Base-by-base conservation (phyloP, 1,140 invertebrate species). In the Ericerus pela region DNA sequence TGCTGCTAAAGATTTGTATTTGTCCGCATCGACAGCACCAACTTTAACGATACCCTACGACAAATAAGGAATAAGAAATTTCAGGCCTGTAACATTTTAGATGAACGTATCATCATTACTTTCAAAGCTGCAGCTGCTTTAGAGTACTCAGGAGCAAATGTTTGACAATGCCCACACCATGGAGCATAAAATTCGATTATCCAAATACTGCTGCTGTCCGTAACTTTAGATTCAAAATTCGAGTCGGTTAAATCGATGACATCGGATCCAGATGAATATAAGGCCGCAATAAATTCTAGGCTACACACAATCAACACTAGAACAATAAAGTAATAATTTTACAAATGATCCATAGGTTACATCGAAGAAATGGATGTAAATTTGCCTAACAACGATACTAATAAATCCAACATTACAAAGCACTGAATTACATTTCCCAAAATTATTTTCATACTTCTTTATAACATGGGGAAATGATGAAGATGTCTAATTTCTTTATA, bases 21-120 rank as follows among this genome's bases (percentile, higher is more conserved):
- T 79, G 70, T 96, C 92, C 16, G 84, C 87, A 77, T 98, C 84
- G 0, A 97, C 81, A 8, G 87, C 89, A 37, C 90, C 94, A 43
- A 96, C 85, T 79, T 96, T 96, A 0, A 88, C 81, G 18, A 96
- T 73, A 58, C 93, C 94, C 81, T 88, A 60, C 41, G 72, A 72
- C 64, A 47, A 64, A 56, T 59, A 58, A 57, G 30, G n/a, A n/a
- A 10, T 33, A 33, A n/a, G 30, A 10, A 33, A 33, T n/a, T n/a
- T n/a, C n/a, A n/a, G n/a, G 6, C 8, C 14, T n/a, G 6, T 43
- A 10, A n/a, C 6, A 22, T n/a, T 4, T 51, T 10, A 28, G 4
- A 22, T 51, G 20, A 16, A 51, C 20, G 4, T 53, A 22, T 6
- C 22, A 26, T 16, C 20, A 16, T 58, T 73, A 86, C 84, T 76